Evolutionary conservation across 1,140 invertebrate genomes (phyloP).

Genomic region (Drosophila murphyi): DNA sequence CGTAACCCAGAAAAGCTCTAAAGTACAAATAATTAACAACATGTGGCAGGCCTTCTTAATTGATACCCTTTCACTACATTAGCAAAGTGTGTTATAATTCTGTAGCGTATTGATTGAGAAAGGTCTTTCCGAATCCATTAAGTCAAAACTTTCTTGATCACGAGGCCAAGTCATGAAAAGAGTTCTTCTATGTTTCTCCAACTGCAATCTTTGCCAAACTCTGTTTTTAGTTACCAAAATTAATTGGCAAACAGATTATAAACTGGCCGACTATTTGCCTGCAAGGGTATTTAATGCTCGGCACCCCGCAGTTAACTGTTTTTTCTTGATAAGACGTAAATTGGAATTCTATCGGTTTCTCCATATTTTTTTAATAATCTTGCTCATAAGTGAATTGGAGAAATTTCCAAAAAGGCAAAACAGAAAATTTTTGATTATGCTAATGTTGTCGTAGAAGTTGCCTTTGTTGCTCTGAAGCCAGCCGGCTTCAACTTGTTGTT

Average conservation of each 20-base stretch:
- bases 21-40: too few relatives aligned
- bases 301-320: slow-evolving; percentile 8
- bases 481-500: slow-evolving; percentile 12
- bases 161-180: too few relatives aligned
- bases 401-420: slow-evolving; percentile 9
- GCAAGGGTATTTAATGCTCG: neutral
- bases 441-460: slow-evolving; percentile 47
- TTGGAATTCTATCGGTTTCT: slow-evolving; percentile 31
- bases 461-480: slow-evolving; percentile 1
- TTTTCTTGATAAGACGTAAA: slow-evolving; percentile 24
- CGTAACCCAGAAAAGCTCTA: too few relatives aligned
- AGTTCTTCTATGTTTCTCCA: too few relatives aligned
- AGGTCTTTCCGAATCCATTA: too few relatives aligned
- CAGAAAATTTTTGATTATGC: slow-evolving; percentile 63
- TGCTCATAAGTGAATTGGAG: slow-evolving; percentile 28
- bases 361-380: slow-evolving; percentile 51
- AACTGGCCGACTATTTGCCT: too few relatives aligned
- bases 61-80: too few relatives aligned
- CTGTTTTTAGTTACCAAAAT: neutral
- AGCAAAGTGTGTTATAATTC: too few relatives aligned
- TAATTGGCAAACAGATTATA: neutral
- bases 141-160: too few relatives aligned
- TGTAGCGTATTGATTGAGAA: too few relatives aligned
- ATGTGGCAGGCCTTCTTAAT: too few relatives aligned
- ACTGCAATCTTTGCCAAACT: too few relatives aligned